Base-by-base conservation (phyloP, 2,888 invertebrate genomes). In the Notodonta ziczac region DNA sequence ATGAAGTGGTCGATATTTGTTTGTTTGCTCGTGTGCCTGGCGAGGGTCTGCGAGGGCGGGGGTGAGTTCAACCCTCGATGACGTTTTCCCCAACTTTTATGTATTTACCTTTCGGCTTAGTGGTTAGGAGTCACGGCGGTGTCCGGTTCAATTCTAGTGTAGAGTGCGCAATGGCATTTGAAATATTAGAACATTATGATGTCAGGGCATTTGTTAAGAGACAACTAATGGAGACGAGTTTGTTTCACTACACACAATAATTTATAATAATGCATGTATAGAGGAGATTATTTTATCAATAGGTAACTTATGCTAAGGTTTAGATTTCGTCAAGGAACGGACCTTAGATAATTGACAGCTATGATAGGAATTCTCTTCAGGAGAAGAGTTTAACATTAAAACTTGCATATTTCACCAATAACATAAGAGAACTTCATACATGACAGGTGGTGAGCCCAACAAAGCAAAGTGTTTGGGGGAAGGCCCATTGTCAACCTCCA, bases 1-100 rank as follows among this genome's bases (percentile, higher is more conserved):
- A 93, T 93, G 92, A 86, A 85, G 88, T 92, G 90, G 85, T 74
- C 85, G 69, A 77, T 89, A 74, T 71, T 87, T 71, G 78, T 83
- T 68, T 78, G 85, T 80, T 80, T 88, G 65, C 64, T 91, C 73
- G 79, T 87, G 78, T 87, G 84, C 73, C 76, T 86, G 76, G 80
- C 82, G 74, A 78, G 82, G 69, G 77, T 77, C 66, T 82, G 83
- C 69, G 80, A 83, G 50, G 86, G 85, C 40, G 84, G 82, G 62
- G 90, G 92, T 92, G 67, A 89, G 92, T 85, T 35, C 53, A 39
- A 42, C 52, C 58, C 40, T 24, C 13, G 5, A 16, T 50, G 16
- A 50, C 16, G 16, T 46, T 4, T 13, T 46, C 46, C 46, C 46
- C 13, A 5, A 46, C 16, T 50, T 50, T 16, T 50, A 5, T 50